Base-by-base conservation (phyloP, 1,140 invertebrate species). In the Anthonomus grandis region DNA sequence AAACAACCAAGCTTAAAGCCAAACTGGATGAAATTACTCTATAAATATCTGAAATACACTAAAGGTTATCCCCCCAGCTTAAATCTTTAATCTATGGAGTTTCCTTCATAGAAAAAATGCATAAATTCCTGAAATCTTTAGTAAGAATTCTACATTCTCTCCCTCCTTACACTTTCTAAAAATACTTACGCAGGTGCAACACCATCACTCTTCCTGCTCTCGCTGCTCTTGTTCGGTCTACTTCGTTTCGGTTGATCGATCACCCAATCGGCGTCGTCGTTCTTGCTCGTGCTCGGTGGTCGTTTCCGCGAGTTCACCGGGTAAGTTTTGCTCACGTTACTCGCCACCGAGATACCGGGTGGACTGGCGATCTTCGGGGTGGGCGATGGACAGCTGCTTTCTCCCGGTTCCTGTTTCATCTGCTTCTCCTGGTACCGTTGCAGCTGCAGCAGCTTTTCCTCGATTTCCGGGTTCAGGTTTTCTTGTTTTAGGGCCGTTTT, bases 391-490 rank as follows among this genome's bases (percentile, higher is more conserved):
- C 57, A 13, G n/a, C n/a, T n/a, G n/a, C n/a, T n/a, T n/a, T n/a
- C n/a, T 53, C 74, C 65, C 45, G 66, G 65, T 58, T 75, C 72
- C 34, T 76, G 74, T 60, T 86, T 86, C 81, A 85, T 90, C 64
- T 88, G 86, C 54, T 84, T 85, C 65, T 91, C 89, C 64, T 92
- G 90, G 66, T 93, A 91, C 23, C 88, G 82, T 71, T 94, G 92
- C 58, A 94, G 78, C 61, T 91, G 90, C 3, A 95, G 75, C 17
- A 96, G 71, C 70, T 95, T 95, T 61, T 95, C 92, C 72, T 95
- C 91, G 41, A 95, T 91, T 74, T 95, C 93, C 1, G 93, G 92
- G 72, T 92, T 91, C 10, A 95, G 75, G 71, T 93, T 93, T 67
- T 90, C 88, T 71, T 89, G 86, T 70, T 89, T 90, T 27, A 93